Percentiles rank a stretch among this genome's conserved stretches.
phyloP scores from a whole-genome alignment of 2,888 invertebrate genomes.

The Eugnorisma glareosa region DNA sequence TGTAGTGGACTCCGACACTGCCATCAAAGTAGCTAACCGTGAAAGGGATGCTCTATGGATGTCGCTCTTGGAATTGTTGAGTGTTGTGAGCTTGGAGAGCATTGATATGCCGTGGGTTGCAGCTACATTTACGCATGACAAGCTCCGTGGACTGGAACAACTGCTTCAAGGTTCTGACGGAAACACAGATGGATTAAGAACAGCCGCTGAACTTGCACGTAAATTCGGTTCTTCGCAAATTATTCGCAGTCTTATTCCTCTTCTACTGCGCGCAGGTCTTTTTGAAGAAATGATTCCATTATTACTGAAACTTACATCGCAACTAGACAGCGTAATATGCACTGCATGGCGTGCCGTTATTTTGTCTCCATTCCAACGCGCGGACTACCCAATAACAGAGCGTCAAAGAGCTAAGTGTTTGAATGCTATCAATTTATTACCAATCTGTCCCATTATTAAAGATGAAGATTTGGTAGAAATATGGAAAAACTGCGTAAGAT shows the following conservation, averaged over 20 bases:
- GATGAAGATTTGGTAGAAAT: conserved; percentile 87
- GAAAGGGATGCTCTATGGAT: conserved; percentile 85
- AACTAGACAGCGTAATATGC: conserved; percentile 80
- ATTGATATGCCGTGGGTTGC: conserved; percentile 88
- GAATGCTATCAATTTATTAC: conserved; percentile 85
- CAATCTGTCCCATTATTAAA: conserved; percentile 85
- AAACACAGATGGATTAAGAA: conserved; percentile 81
- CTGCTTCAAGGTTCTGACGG: conserved; percentile 79
- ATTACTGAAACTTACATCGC: conserved; percentile 78
- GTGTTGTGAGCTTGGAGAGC: conserved; percentile 83
- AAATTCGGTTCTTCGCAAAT: conserved; percentile 80
- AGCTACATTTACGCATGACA: conserved; percentile 85
- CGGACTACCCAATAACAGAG: conserved; percentile 88
- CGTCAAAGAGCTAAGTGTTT: conserved; percentile 85
- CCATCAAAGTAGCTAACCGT: conserved; percentile 85
- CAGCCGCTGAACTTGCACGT: conserved; percentile 80
- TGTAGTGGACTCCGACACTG: conserved; percentile 85
- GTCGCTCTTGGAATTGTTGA: conserved; percentile 84
- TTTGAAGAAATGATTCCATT: conserved; percentile 85
- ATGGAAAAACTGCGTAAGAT: conserved; percentile 87
- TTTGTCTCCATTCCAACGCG: conserved; percentile 85
- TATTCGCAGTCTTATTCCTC: conserved; percentile 78
- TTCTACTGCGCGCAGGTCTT: conserved; percentile 79
- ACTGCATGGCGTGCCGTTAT: conserved; percentile 86
- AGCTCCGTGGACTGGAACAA: conserved; percentile 83